Evolutionary conservation across 2,888 invertebrate genomes (phyloP).

Genomic region (Harpalus rufipes): DNA sequence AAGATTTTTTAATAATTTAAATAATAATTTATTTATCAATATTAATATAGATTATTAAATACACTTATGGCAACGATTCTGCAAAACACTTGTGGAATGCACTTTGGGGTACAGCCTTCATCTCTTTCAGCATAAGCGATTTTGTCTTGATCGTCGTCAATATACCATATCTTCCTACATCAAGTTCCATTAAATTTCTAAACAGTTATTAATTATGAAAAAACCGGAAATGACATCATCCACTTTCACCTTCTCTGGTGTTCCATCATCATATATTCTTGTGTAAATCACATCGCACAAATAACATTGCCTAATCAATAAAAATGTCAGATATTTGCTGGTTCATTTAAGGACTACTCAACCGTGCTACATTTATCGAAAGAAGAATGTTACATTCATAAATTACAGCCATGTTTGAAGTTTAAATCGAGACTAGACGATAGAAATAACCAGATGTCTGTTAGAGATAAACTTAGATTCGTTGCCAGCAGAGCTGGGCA

Average conservation of each 20-base stretch:
- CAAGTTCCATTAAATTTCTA: background rate
- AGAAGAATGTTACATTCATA: background rate
- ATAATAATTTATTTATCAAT: too few species aligned
- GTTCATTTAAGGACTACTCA: background rate
- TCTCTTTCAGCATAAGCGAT: too few species aligned
- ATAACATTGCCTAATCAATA: background rate
- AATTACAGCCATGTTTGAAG: background rate
- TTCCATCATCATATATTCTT: background rate
- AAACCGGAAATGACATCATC: background rate
- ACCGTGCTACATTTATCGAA: background rate
- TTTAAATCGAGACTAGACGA: background rate
- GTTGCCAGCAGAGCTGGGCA: too few species aligned
- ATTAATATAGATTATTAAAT: too few species aligned
- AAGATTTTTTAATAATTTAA: too few species aligned
- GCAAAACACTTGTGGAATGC: too few species aligned
- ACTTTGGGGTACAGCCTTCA: too few species aligned
- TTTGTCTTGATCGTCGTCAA: too few species aligned
- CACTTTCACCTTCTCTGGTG: background rate
- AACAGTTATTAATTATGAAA: background rate
- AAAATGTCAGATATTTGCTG: background rate
- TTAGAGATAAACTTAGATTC: background rate
- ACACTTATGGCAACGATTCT: too few species aligned
- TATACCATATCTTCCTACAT: background rate
- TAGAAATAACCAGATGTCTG: background rate
- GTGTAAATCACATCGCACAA: background rate